Evolutionary conservation across 1,140 invertebrate species (phyloP).

Genomic region (Lepidostoma basale): DNA sequence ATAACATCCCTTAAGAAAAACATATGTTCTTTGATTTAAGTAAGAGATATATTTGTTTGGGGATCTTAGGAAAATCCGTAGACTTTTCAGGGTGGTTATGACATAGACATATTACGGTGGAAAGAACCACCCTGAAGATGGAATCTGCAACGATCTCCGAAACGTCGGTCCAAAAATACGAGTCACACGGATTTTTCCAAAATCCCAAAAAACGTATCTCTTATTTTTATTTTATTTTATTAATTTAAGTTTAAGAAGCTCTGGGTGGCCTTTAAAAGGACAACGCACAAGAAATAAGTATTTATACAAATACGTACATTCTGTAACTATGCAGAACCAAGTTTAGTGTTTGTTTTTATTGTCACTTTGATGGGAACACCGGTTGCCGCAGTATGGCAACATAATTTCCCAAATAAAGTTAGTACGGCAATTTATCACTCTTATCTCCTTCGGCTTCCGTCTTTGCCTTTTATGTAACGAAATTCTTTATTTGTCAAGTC

Average conservation of each 20-base stretch:
- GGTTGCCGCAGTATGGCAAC: constrained; percentile 39
- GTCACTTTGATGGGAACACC: constrained; percentile 36
- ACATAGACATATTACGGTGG: too few species aligned
- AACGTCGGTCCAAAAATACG: background rate
- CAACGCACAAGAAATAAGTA: background rate
- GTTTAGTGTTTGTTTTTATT: constrained; percentile 42
- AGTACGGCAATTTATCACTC: constrained; percentile 44
- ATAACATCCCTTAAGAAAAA: too few species aligned
- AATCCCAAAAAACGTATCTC: too few species aligned
- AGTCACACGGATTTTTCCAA: background rate
- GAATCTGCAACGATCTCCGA: too few species aligned
- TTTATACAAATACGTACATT: background rate
- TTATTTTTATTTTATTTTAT: too few species aligned
- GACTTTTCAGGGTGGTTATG: too few species aligned
- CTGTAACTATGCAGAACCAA: constrained; percentile 13
- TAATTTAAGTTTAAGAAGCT: too few species aligned
- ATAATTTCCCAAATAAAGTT: constrained; percentile 47
- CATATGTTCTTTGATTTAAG: too few species aligned
- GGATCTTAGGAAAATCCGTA: too few species aligned
- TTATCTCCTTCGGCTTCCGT: constrained; percentile 37
- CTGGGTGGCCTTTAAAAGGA: too few species aligned
- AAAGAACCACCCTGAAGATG: too few species aligned
- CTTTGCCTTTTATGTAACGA: constrained; percentile 26
- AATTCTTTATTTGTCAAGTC: constrained; percentile 36
- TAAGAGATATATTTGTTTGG: too few species aligned